Percentiles rank a stretch among this genome's conserved stretches.
Conservation (phyloP, 2,113 vertebrate species). For the Hiodon tergisus region DNA sequence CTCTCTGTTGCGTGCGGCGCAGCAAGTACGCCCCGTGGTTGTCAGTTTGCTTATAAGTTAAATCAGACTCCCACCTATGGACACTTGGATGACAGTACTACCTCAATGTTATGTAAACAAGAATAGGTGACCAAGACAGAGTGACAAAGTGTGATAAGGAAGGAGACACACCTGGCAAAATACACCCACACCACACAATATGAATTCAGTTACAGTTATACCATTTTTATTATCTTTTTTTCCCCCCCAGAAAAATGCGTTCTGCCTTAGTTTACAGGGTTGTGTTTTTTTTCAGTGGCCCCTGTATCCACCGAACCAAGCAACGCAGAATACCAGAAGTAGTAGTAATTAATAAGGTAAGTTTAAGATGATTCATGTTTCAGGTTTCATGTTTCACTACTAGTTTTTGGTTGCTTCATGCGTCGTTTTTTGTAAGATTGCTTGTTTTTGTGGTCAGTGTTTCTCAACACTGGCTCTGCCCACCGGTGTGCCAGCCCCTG, state of each 20-base stretch:
- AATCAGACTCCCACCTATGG: too few species aligned
- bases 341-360: not conserved
- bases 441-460: not conserved
- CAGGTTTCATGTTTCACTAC: not conserved
- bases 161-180: not conserved
- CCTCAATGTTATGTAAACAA: too few species aligned
- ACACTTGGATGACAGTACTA: too few species aligned
- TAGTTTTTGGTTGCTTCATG: not conserved
- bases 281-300: not conserved
- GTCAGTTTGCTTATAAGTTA: too few species aligned
- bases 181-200: not conserved
- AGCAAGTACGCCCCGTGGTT: too few species aligned
- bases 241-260: not conserved
- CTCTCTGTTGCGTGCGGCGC: too few species aligned
- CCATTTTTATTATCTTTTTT: not conserved
- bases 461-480: not conserved
- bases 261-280: not conserved
- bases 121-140: too few species aligned
- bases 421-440: not conserved
- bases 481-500: not conserved
- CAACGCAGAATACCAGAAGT: not conserved
- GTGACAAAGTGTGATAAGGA: too few species aligned
- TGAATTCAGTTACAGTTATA: not conserved
- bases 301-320: conserved; percentile 8
- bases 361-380: not conserved